A percentile compares a stretch with the other conserved stretches of the same genome.
These are phyloP conservation scores for Varroa destructor DNA, from an alignment of 1,140 invertebrate genomes.

Conservation along the genomic window DNA sequence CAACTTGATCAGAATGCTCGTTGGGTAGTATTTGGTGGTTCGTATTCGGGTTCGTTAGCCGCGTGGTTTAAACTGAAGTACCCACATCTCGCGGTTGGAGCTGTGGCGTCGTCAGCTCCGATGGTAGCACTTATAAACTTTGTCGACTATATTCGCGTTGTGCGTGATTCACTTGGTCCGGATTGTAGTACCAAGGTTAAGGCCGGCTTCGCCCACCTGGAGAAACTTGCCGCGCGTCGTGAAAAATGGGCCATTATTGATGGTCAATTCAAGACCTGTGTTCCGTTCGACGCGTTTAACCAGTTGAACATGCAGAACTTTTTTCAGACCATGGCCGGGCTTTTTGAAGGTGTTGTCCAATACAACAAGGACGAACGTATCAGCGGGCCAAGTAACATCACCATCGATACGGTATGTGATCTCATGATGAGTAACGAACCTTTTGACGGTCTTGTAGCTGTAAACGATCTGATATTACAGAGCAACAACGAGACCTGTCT, in stretches of 20 bases:
- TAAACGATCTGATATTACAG: slow-evolving; percentile 57
- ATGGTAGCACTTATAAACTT: slow-evolving; percentile 40
- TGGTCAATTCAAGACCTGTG: slow-evolving; percentile 61
- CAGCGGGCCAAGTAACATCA: slow-evolving; percentile 48
- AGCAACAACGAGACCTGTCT: slow-evolving; percentile 59
- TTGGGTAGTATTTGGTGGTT: slow-evolving; percentile 45
- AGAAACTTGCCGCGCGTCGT: slow-evolving; percentile 48
- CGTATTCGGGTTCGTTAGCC: slow-evolving; percentile 44
- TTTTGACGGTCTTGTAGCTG: slow-evolving; percentile 54
- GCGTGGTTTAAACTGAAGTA: slow-evolving; percentile 47
- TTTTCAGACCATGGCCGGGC: slow-evolving; percentile 61
- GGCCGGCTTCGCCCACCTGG: slow-evolving; percentile 51
- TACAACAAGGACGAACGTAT: slow-evolving; percentile 82
- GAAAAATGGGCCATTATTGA: slow-evolving; percentile 51
- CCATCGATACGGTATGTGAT: slow-evolving; percentile 62
- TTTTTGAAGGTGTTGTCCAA: slow-evolving; percentile 66
- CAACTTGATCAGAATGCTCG: slow-evolving; percentile 32
- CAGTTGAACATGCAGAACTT: slow-evolving; percentile 63
- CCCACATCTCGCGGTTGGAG: slow-evolving; percentile 43
- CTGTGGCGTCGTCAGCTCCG: slow-evolving; percentile 42
- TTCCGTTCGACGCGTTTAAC: slow-evolving; percentile 53
- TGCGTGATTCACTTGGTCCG: slow-evolving; percentile 37
- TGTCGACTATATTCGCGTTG: slow-evolving; percentile 40
- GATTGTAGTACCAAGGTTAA: slow-evolving; percentile 44
- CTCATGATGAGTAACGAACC: slow-evolving; percentile 54